Conservation (phyloP, 2,113 vertebrate genomes). For the Ia io region DNA sequence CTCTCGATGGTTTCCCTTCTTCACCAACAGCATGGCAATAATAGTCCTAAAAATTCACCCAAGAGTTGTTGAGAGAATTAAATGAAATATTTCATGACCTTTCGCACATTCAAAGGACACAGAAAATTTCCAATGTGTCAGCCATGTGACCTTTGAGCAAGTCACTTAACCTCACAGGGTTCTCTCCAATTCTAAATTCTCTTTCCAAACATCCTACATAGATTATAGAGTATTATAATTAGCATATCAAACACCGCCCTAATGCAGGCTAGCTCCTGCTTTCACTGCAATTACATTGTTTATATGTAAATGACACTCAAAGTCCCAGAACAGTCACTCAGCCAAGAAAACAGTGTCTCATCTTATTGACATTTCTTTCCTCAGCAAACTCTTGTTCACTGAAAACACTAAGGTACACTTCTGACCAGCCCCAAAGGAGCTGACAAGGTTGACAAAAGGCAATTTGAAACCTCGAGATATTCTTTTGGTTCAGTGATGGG, state of each 20-base stretch:
- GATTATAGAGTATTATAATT: slow-evolving; percentile 11
- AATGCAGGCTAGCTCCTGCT: neutral
- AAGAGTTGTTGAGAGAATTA: neutral
- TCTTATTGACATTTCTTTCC: neutral
- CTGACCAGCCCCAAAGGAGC: neutral
- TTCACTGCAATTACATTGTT: neutral
- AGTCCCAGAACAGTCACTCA: neutral
- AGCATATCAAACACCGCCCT: slow-evolving; percentile 15
- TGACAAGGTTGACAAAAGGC: neutral
- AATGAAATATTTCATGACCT: neutral
- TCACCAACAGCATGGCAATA: neutral
- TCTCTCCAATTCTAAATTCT: slow-evolving; percentile 9
- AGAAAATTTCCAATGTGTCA: neutral
- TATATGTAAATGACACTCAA: slow-evolving; percentile 8
- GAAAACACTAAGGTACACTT: neutral
- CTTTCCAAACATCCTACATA: slow-evolving; percentile 12
- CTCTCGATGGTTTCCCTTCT: neutral
- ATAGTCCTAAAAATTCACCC: neutral
- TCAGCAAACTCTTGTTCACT: neutral
- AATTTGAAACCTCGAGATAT: neutral
- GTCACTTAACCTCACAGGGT: neutral
- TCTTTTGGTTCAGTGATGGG: neutral
- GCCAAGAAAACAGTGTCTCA: neutral
- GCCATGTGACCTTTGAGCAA: neutral
- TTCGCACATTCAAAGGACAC: neutral